Evolutionary conservation across 2,797 vertebrate genomes (phyloP).

Genomic region (Microtus californicus): DNA sequence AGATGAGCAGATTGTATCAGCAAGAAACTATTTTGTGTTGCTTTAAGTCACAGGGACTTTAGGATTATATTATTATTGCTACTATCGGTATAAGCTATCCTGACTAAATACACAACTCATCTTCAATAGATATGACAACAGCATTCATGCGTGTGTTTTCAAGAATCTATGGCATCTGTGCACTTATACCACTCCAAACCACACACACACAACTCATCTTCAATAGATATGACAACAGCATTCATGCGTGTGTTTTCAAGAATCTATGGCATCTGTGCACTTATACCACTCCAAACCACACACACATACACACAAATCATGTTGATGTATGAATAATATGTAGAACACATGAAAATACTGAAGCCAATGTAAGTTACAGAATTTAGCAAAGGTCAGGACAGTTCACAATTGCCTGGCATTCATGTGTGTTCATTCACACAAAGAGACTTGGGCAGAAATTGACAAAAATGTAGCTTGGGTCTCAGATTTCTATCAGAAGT

Average conservation of each 20-base stretch:
- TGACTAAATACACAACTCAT: neutral
- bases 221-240: neutral
- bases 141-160: neutral
- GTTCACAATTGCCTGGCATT: neutral
- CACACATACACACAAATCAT: neutral
- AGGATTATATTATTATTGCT: neutral
- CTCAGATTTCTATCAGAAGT: neutral
- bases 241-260: neutral
- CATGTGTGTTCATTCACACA: neutral
- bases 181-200: neutral
- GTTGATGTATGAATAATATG: neutral
- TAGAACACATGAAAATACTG: neutral
- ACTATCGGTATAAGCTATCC: neutral
- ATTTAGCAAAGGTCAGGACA: conserved; percentile 15
- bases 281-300: neutral
- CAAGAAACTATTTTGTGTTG: neutral
- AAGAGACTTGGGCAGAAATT: neutral
- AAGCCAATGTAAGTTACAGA: neutral
- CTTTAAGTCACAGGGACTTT: neutral
- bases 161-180: neutral
- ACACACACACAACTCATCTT: neutral
- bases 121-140: neutral
- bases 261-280: neutral
- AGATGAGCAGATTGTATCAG: neutral
- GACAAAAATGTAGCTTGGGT: neutral